Base-by-base conservation (phyloP, 2,888 invertebrate genomes). In the Phoenoteleia sp. region DNA sequence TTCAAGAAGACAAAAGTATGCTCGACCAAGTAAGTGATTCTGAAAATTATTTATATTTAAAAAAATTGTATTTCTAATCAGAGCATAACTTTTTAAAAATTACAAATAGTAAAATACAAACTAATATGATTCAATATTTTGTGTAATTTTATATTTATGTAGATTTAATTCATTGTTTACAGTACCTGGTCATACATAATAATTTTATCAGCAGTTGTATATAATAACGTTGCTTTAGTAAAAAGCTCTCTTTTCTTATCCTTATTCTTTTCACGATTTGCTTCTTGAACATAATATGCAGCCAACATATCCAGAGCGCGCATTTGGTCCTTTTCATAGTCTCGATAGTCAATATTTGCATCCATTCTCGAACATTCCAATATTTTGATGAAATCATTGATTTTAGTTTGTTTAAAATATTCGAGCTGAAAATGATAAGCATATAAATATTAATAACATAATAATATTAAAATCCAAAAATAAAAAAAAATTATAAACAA, bases 141-240 rank as follows among this genome's bases (percentile, higher is more conserved):
- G 6, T 21, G 23, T 54, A 27, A 29, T 56, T 56, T 45, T 27
- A 33, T 33, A 33, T 3, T 11, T 33, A 23, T 21, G 3, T 39
- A 27, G 13, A 6, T 39, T 58, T 72, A 9, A 36, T n/a, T n/a
- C n/a, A n/a, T n/a, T n/a, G n/a, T n/a, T n/a, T n/a, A n/a, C n/a
- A n/a, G n/a, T 72, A 97, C 97, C 95, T 99, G 99, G 93, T 99
- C 99, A 94, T 99, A 99, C 99, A 99, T 99, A 91, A 99, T 99
- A 94, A 99, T 99, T 94, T 99, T 99, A 93, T 99, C 99, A 4
- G 99, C 99, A 86, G 98, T 99, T 4, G 96, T 96, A 93, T 99
- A 99, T n/a, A 99, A 94, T 62, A 98, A 95, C 0, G 99, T 99
- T 2, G 99, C 99, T 95, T 99, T 99, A 25, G 98, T 98, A 91